Evolutionary conservation across 2,113 vertebrate species (phyloP), one percentile per base, ranked within the genome.

Genomic region (Sceloporus tristichus): DNA sequence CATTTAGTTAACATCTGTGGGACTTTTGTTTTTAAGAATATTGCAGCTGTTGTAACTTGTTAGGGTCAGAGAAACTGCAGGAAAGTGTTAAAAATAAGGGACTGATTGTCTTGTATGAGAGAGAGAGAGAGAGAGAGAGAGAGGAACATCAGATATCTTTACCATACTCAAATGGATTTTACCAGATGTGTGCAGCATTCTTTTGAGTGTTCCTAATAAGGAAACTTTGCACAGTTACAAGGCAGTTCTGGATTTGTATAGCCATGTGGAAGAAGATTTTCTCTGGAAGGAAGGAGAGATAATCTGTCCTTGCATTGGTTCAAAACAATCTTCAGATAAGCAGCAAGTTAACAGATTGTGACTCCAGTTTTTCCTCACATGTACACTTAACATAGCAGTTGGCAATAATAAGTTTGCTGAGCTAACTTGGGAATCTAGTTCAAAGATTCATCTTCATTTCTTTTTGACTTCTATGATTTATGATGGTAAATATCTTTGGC

Each of bases 201-300:
- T 93, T 94, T 90, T 19, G n/a, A 89, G 91, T 92, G 7, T 85
- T 96, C 92, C 95, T 94, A 94, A 90, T 78, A 95, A 94, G 92
- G 91, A 91, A 88, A 93, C 53, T 82, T 96, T 92, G 89, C 79
- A 87, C 86, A 94, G 86, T 94, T 95, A 86, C 66, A 87, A 86
- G 83, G 85, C 90, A 89, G 54, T 94, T 95, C 91, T 92, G 79
- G 90, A 75, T 91, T 94, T 91, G 77, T 85, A 92, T 88, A 94
- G 92, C 83, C 56, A 65, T 9, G 13, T 77, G 66, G 92, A n/a
- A 92, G 89, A 87, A 56, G 23, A 75, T 56, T 54, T 92, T 90
- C 66, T 87, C 79, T 89, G 74, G 79, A 42, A 40, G 40, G n/a
- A 29, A 23, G n/a, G 34, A 66, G 29, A 88, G 53, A 59, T 89